These are phyloP conservation scores for Drosophila nigricruria DNA, from an alignment of 2,888 invertebrate species.

Conservation along the genomic window DNA sequence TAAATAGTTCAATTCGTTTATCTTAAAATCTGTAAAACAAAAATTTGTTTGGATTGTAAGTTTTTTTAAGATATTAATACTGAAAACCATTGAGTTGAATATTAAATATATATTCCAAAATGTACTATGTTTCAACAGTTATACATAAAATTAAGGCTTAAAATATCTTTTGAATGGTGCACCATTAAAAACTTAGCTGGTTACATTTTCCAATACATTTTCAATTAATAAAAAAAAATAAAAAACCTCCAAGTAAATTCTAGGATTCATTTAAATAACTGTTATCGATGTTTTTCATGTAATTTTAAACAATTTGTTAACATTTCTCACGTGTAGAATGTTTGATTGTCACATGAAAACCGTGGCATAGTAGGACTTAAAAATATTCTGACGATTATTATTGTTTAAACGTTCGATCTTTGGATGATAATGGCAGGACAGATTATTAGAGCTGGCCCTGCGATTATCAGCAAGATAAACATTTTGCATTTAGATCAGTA, in stretches of 20 bases:
- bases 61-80: conserved; percentile 25
- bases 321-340: conserved; percentile 65
- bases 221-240: not conserved
- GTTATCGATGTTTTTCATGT: conserved; percentile 16
- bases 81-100: conserved; percentile 20
- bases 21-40: not conserved
- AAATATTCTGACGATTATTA: conserved; percentile 73
- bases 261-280: conserved; percentile 16
- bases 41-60: not conserved
- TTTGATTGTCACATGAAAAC: conserved; percentile 41
- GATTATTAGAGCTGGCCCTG: not conserved
- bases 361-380: conserved; percentile 50
- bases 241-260: not conserved
- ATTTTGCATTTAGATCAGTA: conserved; percentile 72
- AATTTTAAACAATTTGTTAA: conserved; percentile 36
- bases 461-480: conserved; percentile 75
- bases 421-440: conserved; percentile 55
- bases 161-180: conserved; percentile 47
- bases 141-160: conserved; percentile 26
- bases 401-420: conserved; percentile 72
- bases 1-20: not conserved
- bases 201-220: conserved; percentile 32
- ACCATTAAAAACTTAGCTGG: conserved; percentile 29
- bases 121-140: conserved; percentile 4
- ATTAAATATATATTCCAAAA: conserved; percentile 26